These are phyloP conservation scores for Drosophila atripex DNA, from an alignment of 2,888 invertebrate genomes.

Conservation along the genomic window DNA sequence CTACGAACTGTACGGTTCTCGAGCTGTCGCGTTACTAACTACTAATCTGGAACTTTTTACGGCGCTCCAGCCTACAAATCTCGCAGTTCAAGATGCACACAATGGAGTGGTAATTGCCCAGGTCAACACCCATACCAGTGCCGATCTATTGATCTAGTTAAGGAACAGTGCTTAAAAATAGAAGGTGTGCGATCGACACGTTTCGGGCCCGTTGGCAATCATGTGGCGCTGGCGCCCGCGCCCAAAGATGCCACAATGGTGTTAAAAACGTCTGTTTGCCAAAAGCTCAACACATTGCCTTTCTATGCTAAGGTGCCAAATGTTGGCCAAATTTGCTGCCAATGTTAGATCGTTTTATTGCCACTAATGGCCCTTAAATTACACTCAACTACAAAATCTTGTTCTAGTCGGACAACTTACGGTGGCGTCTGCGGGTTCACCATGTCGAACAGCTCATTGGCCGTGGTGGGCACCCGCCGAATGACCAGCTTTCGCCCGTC, in stretches of 20 bases:
- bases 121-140: conserved; percentile 52
- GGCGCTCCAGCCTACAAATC: conserved; percentile 46
- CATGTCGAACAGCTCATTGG: conserved; percentile 93
- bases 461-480: conserved; percentile 92
- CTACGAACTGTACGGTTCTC: conserved; percentile 57
- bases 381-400: conserved; percentile 3
- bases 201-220: conserved; percentile 33
- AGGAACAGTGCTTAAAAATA: conserved; percentile 73
- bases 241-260: conserved; percentile 62
- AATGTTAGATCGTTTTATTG: conserved; percentile 58
- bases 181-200: conserved; percentile 46
- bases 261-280: conserved; percentile 64
- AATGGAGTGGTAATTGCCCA: conserved; percentile 51
- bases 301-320: conserved; percentile 56
- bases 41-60: conserved; percentile 15
- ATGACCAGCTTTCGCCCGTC: conserved; percentile 94
- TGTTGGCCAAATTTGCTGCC: conserved; percentile 65
- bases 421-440: conserved; percentile 92
- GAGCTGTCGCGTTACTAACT: conserved; percentile 56
- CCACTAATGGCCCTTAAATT: conserved; percentile 50
- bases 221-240: conserved; percentile 24
- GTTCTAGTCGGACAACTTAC: conserved; percentile 63
- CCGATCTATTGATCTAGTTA: conserved; percentile 65
- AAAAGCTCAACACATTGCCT: conserved; percentile 41
- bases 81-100: conserved; percentile 30